Percentiles rank a stretch among this genome's conserved stretches.
These are phyloP conservation scores for Umimayanthus kanabou DNA, from an alignment of 92 coral and sea anemone species.

Conservation along the genomic window DNA sequence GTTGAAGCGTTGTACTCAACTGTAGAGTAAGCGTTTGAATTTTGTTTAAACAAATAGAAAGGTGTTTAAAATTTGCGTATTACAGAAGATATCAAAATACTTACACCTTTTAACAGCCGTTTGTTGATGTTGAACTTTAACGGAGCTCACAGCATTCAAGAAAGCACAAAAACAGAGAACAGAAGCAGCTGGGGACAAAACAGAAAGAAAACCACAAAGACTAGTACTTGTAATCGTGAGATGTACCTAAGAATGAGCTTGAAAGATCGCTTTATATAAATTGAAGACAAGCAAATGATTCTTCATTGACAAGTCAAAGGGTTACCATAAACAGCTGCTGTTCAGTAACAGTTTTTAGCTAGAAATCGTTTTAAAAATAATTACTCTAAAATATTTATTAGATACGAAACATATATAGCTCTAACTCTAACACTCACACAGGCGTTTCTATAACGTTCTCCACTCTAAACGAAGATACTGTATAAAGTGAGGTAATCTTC, in stretches of 20 bases:
- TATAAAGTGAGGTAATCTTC: no score
- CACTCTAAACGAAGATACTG: no score
- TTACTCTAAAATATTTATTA: no score
- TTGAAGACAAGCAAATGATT: not conserved
- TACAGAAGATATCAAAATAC: not conserved
- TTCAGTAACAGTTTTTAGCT: no score
- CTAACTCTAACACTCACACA: no score
- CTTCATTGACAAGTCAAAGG: not conserved
- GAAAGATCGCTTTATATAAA: not conserved
- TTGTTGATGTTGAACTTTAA: not conserved
- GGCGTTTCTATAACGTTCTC: no score
- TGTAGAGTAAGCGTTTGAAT: not conserved
- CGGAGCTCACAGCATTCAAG: not conserved
- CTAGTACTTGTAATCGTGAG: not conserved
- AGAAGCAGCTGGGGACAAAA: not conserved
- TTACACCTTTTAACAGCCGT: not conserved
- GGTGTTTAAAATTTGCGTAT: not conserved
- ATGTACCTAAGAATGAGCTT: not conserved
- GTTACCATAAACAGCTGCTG: no score
- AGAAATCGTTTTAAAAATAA: no score
- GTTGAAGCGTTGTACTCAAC: not conserved
- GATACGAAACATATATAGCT: no score
- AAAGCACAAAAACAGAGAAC: not conserved
- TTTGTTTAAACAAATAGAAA: not conserved
- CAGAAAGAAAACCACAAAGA: not conserved